A percentile compares a stretch with the other conserved stretches of the same genome.
Evolutionary conservation across 1,140 invertebrate genomes (phyloP).

Genomic region (Bicyclus anynana): DNA sequence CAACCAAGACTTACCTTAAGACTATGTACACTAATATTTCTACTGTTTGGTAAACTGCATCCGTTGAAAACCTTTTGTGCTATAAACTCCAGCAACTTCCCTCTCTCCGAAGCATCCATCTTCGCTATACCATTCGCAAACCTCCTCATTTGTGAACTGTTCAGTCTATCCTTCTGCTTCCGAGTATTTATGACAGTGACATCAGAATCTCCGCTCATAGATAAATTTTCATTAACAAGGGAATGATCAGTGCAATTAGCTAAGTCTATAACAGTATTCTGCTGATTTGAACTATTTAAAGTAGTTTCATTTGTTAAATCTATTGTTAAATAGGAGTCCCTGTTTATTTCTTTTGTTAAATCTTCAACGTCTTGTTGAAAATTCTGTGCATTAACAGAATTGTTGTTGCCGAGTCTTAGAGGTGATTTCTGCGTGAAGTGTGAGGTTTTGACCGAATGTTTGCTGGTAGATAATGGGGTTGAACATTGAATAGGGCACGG

Average conservation of each 20-base stretch:
- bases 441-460: constrained; percentile 8
- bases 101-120: constrained; percentile 42
- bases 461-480: constrained; percentile 34
- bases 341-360: constrained; percentile 51
- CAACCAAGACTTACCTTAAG: constrained; percentile 33
- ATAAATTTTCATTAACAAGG: constrained; percentile 34
- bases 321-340: constrained; percentile 55
- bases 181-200: constrained; percentile 45
- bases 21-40: constrained; percentile 21
- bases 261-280: constrained; percentile 50
- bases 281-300: constrained; percentile 21
- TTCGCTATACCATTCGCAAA: constrained; percentile 53
- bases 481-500: constrained; percentile 38
- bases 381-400: constrained; percentile 16
- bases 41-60: constrained; percentile 29
- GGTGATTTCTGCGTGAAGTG: constrained; percentile 11
- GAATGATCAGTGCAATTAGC: constrained; percentile 33
- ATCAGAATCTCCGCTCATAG: constrained; percentile 58
- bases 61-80: constrained; percentile 55
- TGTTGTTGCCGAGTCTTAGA: constrained; percentile 25
- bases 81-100: constrained; percentile 50
- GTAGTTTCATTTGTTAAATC: constrained; percentile 48
- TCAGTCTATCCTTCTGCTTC: constrained; percentile 24
- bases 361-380: constrained; percentile 35
- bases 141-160: constrained; percentile 34